Percentiles rank a stretch among this genome's conserved stretches.
Evolutionary conservation across 2,797 vertebrate genomes (phyloP).

Genomic region (Catostomus latipinnis): DNA sequence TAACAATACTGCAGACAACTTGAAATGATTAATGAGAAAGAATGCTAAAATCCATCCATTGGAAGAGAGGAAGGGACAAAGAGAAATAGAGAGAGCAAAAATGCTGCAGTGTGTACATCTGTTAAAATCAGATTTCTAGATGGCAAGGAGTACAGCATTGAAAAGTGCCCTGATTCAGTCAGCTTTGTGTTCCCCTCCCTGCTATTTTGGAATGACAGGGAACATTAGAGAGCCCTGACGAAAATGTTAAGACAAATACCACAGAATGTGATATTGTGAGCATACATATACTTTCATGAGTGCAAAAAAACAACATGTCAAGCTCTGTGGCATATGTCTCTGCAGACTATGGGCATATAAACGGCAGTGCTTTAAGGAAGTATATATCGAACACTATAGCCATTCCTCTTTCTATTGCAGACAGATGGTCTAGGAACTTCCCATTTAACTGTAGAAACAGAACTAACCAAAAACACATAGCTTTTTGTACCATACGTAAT

Average conservation of each 20-base stretch:
- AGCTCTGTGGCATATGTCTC: slow-evolving; percentile 15
- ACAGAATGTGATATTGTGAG: slow-evolving; percentile 26
- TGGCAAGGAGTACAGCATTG: not conserved
- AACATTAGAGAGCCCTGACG: slow-evolving; percentile 21
- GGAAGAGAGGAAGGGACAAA: not conserved
- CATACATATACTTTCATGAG: slow-evolving; percentile 12
- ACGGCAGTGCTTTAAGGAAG: slow-evolving; percentile 54
- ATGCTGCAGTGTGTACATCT: not conserved
- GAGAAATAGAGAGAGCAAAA: not conserved
- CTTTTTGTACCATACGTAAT: not conserved
- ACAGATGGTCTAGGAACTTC: slow-evolving; percentile 49
- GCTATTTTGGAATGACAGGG: slow-evolving; percentile 6
- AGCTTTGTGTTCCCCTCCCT: slow-evolving; percentile 26
- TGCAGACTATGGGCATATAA: slow-evolving; percentile 6
- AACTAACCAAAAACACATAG: slow-evolving; percentile 12
- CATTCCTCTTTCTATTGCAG: slow-evolving; percentile 53
- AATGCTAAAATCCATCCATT: not conserved
- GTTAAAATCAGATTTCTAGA: slow-evolving; percentile 26
- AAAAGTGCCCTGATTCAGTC: slow-evolving; percentile 19
- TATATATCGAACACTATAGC: slow-evolving; percentile 40
- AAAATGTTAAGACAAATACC: slow-evolving; percentile 5
- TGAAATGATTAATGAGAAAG: slow-evolving; percentile 26
- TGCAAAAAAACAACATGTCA: slow-evolving; percentile 24
- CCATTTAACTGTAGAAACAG: slow-evolving; percentile 27
- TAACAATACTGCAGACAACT: slow-evolving; percentile 16